Percentiles rank a stretch among this genome's conserved stretches.
These are phyloP conservation scores for Tachuris rubrigastra DNA, from an alignment of 2,113 vertebrate genomes.

Conservation along the genomic window DNA sequence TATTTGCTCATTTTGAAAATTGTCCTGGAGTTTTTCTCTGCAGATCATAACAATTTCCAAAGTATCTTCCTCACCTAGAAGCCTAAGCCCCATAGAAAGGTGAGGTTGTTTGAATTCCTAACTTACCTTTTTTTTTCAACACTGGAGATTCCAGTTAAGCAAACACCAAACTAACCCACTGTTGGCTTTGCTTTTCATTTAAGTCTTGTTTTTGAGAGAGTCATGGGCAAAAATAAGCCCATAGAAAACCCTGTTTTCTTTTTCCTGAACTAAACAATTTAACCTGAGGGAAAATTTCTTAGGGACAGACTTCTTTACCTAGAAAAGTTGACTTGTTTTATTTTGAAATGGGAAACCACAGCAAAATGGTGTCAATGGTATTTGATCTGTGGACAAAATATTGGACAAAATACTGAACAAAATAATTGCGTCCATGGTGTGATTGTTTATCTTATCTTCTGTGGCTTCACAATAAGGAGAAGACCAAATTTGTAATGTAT, in stretches of 20 bases:
- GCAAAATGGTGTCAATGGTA: background rate
- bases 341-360: background rate
- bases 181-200: background rate
- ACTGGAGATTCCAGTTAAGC: background rate
- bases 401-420: background rate
- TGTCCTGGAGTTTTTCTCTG: background rate
- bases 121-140: background rate
- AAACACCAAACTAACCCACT: background rate
- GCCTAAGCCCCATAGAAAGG: background rate
- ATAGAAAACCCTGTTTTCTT: background rate
- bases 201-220: too few relatives aligned
- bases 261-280: background rate
- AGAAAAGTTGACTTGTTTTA: background rate
- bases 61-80: background rate
- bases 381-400: background rate
- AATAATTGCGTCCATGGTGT: background rate
- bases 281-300: background rate
- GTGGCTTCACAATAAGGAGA: background rate
- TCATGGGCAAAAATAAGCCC: background rate
- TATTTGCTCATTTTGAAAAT: background rate
- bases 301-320: background rate
- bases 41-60: background rate
- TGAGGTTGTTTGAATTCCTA: background rate
- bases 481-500: background rate
- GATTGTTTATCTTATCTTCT: background rate